Percentiles rank a stretch among this genome's conserved stretches.
Conservation (phyloP, 2,888 invertebrate genomes). For the Phortica magna region DNA sequence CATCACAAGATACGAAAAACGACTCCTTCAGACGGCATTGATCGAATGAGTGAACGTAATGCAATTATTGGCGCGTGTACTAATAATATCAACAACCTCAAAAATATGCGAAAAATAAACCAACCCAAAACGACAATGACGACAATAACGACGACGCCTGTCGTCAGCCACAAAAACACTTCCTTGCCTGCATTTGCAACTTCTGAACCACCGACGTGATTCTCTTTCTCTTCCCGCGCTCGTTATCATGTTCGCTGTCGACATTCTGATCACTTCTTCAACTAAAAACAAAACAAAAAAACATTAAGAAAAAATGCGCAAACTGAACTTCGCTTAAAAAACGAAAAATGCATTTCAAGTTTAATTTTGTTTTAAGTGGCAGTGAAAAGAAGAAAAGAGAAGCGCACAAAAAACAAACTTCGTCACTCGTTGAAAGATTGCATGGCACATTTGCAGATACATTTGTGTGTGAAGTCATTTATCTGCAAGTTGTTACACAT, state of each 20-base stretch:
- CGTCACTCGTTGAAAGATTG: background rate
- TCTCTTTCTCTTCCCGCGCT: background rate
- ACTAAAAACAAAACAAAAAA: background rate
- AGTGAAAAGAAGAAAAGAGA: slow-evolving; percentile 38
- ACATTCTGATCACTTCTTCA: background rate
- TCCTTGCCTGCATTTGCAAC: slow-evolving; percentile 27
- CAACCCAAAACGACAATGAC: background rate
- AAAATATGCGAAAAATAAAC: slow-evolving; percentile 22
- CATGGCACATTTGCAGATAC: slow-evolving; percentile 4
- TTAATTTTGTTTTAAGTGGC: slow-evolving; percentile 29
- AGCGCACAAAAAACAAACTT: slow-evolving; percentile 32
- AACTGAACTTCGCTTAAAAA: slow-evolving; percentile 50
- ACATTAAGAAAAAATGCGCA: slow-evolving; percentile 24
- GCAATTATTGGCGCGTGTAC: slow-evolving; percentile 35
- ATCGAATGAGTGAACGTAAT: slow-evolving; percentile 5
- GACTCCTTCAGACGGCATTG: background rate
- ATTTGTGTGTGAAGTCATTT: slow-evolving; percentile 13
- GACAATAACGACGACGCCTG: background rate
- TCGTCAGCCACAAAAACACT: slow-evolving; percentile 15
- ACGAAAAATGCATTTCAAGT: slow-evolving; percentile 38
- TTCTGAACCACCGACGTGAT: background rate
- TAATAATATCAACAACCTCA: slow-evolving; percentile 32
- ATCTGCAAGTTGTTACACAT: slow-evolving; percentile 19
- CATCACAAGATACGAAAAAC: background rate
- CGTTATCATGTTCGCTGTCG: background rate